Conservation (phyloP, 2,113 vertebrate genomes). For the Hymenochirus boettgeri region DNA sequence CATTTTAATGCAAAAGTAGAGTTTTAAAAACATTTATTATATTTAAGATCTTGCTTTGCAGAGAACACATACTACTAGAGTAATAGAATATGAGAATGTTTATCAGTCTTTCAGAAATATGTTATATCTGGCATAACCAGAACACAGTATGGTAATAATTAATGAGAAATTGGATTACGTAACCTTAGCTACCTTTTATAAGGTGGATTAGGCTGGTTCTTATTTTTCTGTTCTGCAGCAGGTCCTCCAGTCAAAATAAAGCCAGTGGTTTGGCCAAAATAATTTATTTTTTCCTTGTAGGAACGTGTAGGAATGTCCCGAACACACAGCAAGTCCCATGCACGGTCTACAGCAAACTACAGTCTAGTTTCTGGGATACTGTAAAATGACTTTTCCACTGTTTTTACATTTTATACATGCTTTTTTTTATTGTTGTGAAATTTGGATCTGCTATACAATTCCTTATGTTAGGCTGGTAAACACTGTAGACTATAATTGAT, state of each 20-base stretch:
- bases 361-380: not conserved
- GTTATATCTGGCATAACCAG: not conserved
- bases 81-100: too few relatives aligned
- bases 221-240: slow-evolving; percentile 27
- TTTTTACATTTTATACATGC: not conserved
- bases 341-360: slow-evolving; percentile 7
- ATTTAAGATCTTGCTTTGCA: too few relatives aligned
- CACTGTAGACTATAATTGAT: too few relatives aligned
- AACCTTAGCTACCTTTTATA: slow-evolving; percentile 22
- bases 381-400: slow-evolving; percentile 13
- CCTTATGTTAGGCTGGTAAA: too few relatives aligned
- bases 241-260: slow-evolving; percentile 29
- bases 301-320: not conserved
- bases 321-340: not conserved
- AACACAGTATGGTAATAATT: slow-evolving; percentile 24
- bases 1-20: too few relatives aligned
- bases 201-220: slow-evolving; percentile 12
- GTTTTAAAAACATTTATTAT: too few relatives aligned
- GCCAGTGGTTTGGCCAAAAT: slow-evolving; percentile 27
- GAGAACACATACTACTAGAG: too few relatives aligned
- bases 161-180: slow-evolving; percentile 16
- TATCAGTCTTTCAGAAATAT: not conserved
- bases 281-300: not conserved
- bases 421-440: not conserved
- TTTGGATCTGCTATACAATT: not conserved